Base-by-base conservation (phyloP, 2,797 vertebrate genomes). In the Galago senegalensis region DNA sequence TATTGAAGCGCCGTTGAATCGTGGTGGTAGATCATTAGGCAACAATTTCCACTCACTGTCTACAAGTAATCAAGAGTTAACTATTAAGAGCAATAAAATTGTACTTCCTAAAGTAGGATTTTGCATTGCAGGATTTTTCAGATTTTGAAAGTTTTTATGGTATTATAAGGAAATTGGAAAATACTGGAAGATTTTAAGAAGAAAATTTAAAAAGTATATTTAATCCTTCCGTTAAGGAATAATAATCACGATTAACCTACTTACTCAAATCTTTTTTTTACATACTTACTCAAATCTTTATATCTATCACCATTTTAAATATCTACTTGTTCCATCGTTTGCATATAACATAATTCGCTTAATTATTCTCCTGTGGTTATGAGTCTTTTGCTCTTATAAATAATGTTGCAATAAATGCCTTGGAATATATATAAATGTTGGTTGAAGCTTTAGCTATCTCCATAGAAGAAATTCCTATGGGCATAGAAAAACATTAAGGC, bases 111-210 rank as follows among this genome's bases (percentile, higher is more conserved):
- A n/a, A 79, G 8, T 65, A 49, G 58, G 25, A 81, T 25, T 90
- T 90, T 43, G 14, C 87, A 31, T 31, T 91, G 49, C 3, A 27
- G 49, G 10, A 40, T 87, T 95, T 60, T 65, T 67, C 65, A 87
- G 29, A 91, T 69, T 90, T 53, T 85, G 43, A 70, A 60, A 73
- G 37, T 85, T 85, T 53, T 79, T 49, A 70, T 92, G 37, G n/a
- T 61, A 58, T 65, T 70, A 17, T 56, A 79, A 8, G 27, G 61
- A 94, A 95, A 60, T 37, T 92, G 56, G 58, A 92, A 96, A 93
- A 80, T 89, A 75, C 13, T 53, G 11, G 76, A 88, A 89, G 2
- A 2, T 81, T 94, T 82, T 73, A 87, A 84, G 76, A 83, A 73
- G 43, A 95, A 84, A 85, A 79, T 49, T 49, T 58, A 67, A 95